Evolutionary conservation across 2,113 vertebrate species (phyloP), one percentile per base, ranked within the genome.

Genomic region (Aldabrachelys gigantea): DNA sequence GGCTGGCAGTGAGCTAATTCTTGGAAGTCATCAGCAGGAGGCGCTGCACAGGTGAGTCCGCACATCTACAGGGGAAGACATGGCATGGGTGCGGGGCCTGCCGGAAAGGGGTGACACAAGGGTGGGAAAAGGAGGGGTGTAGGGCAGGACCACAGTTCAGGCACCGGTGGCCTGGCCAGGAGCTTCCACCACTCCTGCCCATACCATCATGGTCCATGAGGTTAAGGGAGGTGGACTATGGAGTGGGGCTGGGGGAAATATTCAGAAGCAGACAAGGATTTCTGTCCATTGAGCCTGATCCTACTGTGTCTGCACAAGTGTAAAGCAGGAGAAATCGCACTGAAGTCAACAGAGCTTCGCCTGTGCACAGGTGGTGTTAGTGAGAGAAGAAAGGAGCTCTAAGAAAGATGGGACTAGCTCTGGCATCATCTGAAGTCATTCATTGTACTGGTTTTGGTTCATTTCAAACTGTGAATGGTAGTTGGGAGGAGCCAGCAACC

Each of bases 321-420:
- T 41, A 11, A 75, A 75, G 8, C n/a, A 41, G n/a, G n/a, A 75
- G 5, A 41, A 75, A 75, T 21, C 19, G 4, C n/a, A 41, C n/a
- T 38, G 5, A 75, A 41, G 69, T 75, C n/a, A 72, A 17, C 2
- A 21, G 69, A 22, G 69, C 69, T 38, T 72, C 21, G 25, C 69
- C n/a, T 22, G 35, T 75, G 69, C n/a, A 22, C 38, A 10, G 4
- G n/a, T 75, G 69, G 17, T 75, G 69, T 38, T 21, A 41, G n/a
- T 38, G 9, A 24, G 69, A n/a, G 69, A n/a, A 41, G n/a, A 62
- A 14, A 16, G 10, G 10, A 83, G 79, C n/a, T 0, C 0, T 0
- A 44, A 50, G 82, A 31, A 44, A 2, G 1, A 50, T 41, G 27
- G 50, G 52, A 52, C 10, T 79, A 17, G 8, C 1, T 62, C 53